Evolutionary conservation across 2,888 invertebrate species (phyloP).

Genomic region (Dicycla oo): DNA sequence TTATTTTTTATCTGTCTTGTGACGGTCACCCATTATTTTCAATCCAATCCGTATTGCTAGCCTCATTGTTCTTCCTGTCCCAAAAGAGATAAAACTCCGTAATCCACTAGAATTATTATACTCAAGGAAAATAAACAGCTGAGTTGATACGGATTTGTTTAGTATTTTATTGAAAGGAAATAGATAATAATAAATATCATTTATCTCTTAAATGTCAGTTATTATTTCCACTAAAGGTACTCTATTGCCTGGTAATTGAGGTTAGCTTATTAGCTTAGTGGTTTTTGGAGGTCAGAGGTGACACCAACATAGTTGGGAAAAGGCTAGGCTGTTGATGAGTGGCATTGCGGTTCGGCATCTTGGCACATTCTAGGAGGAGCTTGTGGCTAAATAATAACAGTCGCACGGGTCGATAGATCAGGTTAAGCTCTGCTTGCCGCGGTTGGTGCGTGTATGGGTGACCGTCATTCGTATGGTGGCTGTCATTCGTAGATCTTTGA

Average conservation of each 20-base stretch:
- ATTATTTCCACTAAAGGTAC: neutral
- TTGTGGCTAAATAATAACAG: too few relatives aligned
- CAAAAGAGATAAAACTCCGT: constrained; percentile 8
- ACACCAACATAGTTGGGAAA: neutral
- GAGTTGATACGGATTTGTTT: neutral
- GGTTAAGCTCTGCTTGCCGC: too few relatives aligned
- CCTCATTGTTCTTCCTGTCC: constrained; percentile 3
- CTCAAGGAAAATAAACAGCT: constrained; percentile 7
- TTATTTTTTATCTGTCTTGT: constrained; percentile 15
- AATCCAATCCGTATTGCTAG: constrained; percentile 20
- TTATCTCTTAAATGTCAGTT: neutral
- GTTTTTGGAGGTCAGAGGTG: neutral
- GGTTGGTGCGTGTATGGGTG: too few relatives aligned
- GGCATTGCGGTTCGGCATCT: neutral
- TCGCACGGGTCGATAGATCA: too few relatives aligned
- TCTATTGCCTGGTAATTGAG: neutral
- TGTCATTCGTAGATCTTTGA: too few relatives aligned
- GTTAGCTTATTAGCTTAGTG: neutral
- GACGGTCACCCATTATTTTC: constrained; percentile 28
- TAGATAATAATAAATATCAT: constrained; percentile 1
- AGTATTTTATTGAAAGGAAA: constrained; percentile 6
- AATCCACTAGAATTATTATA: constrained; percentile 32
- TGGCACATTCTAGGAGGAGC: too few relatives aligned
- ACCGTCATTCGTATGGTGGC: too few relatives aligned
- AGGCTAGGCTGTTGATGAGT: neutral